Evolutionary conservation across 64 coral and sea anemone species (phyloP).

Genomic region (Stichodactyla mertensii): DNA sequence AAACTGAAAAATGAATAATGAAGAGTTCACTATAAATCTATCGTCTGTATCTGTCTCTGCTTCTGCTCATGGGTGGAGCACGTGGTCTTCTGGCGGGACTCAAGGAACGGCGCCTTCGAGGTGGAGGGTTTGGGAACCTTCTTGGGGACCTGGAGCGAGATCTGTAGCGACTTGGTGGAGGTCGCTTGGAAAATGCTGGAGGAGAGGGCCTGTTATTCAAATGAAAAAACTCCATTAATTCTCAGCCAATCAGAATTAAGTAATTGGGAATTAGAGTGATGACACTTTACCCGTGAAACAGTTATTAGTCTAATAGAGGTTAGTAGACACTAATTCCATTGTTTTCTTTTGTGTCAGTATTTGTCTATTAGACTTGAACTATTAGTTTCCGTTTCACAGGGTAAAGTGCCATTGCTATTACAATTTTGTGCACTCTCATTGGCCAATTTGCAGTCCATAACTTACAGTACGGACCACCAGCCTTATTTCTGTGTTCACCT

Average conservation of each 20-base stretch:
- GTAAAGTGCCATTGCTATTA: not conserved
- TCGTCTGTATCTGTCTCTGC: constrained; percentile 6
- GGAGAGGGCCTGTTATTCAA: not conserved
- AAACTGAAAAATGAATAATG: not conserved
- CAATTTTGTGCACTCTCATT: no score
- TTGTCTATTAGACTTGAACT: no score
- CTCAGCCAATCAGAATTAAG: no score
- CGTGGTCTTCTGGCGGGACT: constrained; percentile 26
- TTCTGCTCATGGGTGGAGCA: not conserved
- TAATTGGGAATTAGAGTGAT: no score
- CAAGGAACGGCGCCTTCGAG: constrained; percentile 7
- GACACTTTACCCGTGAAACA: no score
- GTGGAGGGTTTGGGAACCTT: constrained; percentile 7
- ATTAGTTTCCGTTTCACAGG: no score
- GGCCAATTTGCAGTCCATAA: no score
- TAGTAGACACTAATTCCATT: no score
- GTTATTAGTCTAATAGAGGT: no score
- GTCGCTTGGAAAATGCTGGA: not conserved
- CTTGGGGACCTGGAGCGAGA: constrained; percentile 31
- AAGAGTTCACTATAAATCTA: not conserved
- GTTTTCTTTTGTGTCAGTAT: no score
- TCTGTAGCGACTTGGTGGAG: constrained; percentile 1
- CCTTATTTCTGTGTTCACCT: no score
- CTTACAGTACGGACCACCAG: no score
- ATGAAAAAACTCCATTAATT: not conserved